phyloP scores from a whole-genome alignment of 2,113 vertebrate genomes.

The Strigops habroptila region DNA sequence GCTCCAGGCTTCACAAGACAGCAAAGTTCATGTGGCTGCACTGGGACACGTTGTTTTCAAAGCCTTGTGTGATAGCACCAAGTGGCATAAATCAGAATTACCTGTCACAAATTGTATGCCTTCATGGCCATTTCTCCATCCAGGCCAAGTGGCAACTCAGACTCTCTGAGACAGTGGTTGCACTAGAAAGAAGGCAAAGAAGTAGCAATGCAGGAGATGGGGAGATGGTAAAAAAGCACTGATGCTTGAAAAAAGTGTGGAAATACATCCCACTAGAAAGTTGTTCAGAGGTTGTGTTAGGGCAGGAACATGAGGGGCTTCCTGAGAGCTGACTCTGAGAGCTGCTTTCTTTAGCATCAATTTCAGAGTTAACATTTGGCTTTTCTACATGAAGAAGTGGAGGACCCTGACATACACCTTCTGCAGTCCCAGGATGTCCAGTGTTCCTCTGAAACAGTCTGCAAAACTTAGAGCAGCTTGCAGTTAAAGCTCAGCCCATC shows the following conservation, averaged over 20 bases:
- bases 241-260: background rate
- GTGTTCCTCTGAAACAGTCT: background rate
- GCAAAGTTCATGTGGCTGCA: background rate
- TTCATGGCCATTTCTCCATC: background rate
- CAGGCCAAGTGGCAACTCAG: background rate
- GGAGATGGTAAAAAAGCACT: background rate
- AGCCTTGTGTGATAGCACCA: background rate
- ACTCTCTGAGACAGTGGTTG: background rate
- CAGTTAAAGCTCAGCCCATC: background rate
- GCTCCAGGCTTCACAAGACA: background rate
- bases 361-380: background rate
- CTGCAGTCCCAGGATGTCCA: background rate
- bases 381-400: background rate
- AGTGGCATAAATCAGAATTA: constrained; percentile 20
- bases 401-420: background rate
- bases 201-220: background rate
- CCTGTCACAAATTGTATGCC: background rate
- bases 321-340: background rate
- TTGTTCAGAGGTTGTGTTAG: background rate
- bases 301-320: background rate
- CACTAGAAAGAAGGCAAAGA: background rate
- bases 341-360: background rate
- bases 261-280: background rate
- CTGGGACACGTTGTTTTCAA: background rate
- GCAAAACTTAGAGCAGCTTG: background rate